Percentiles rank a stretch among this genome's conserved stretches.
Evolutionary conservation across 2,113 vertebrate species (phyloP).

Genomic region (Machaerirhynchus nigripectus): DNA sequence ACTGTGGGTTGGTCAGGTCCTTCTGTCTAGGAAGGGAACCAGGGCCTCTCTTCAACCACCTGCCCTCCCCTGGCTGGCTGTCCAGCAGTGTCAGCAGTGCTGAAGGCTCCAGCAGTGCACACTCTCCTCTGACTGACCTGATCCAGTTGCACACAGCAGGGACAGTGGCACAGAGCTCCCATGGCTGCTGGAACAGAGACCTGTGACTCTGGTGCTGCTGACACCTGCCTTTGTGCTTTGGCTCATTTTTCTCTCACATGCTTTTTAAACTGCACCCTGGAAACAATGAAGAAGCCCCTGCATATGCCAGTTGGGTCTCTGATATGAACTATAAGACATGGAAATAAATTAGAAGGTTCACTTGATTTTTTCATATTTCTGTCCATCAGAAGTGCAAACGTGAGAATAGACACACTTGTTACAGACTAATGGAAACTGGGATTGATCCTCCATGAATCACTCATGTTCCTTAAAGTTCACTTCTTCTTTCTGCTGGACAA

Average conservation of each 20-base stretch:
- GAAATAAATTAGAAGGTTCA: neutral
- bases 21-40: neutral
- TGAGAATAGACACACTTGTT: neutral
- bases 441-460: neutral
- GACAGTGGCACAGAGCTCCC: neutral
- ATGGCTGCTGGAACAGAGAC: neutral
- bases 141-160: neutral
- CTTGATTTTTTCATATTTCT: neutral
- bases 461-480: neutral
- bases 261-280: neutral
- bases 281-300: neutral
- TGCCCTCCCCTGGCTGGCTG: neutral
- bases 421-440: neutral
- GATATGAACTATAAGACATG: neutral
- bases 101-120: neutral
- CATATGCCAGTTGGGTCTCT: neutral
- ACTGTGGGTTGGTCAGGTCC: accelerated
- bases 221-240: neutral
- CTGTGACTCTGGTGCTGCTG: neutral
- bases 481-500: neutral
- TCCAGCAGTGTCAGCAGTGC: neutral
- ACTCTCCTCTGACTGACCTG: neutral
- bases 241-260: neutral
- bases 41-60: neutral
- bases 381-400: neutral